Conservation (phyloP, 2,797 vertebrate genomes). For the Cebuella pygmaea region DNA sequence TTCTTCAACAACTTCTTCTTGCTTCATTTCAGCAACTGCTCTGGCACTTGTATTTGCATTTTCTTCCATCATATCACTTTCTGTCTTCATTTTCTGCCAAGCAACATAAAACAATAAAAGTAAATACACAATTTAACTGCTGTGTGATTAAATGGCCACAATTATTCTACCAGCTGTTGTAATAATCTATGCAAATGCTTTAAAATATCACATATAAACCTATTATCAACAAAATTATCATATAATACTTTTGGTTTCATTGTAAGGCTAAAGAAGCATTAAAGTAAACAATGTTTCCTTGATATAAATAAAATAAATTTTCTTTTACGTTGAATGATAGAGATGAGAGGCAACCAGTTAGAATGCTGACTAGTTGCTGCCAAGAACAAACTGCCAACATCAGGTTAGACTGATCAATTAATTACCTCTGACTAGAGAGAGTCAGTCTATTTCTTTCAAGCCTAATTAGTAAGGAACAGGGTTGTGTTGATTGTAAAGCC, state of each 20-base stretch:
- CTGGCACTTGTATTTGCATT: constrained; percentile 93
- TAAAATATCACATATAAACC: not conserved
- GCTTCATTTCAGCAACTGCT: constrained; percentile 90
- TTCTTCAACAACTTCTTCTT: constrained; percentile 88
- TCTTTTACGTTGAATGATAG: not conserved
- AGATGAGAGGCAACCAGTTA: constrained; percentile 4
- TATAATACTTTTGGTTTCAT: not conserved
- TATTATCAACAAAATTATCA: not conserved
- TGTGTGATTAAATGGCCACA: constrained; percentile 1
- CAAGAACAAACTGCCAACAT: not conserved
- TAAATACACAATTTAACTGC: not conserved
- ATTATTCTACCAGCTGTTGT: constrained; percentile 2
- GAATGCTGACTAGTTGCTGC: not conserved
- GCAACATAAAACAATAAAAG: constrained; percentile 49
- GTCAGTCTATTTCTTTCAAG: constrained; percentile 29
- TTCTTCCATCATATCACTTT: constrained; percentile 93
- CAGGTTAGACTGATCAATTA: constrained; percentile 13
- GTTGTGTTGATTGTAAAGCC: not conserved
- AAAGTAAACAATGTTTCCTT: not conserved
- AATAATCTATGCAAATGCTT: constrained; percentile 29
- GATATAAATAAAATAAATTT: constrained; percentile 48
- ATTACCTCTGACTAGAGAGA: constrained; percentile 5
- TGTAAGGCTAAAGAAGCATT: constrained; percentile 10
- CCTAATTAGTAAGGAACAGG: constrained; percentile 34
- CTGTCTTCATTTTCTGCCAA: constrained; percentile 93